Evolutionary conservation across 2,797 vertebrate genomes (phyloP), one percentile per base, ranked within the genome.

Genomic region (Atherinosoma microstoma): DNA sequence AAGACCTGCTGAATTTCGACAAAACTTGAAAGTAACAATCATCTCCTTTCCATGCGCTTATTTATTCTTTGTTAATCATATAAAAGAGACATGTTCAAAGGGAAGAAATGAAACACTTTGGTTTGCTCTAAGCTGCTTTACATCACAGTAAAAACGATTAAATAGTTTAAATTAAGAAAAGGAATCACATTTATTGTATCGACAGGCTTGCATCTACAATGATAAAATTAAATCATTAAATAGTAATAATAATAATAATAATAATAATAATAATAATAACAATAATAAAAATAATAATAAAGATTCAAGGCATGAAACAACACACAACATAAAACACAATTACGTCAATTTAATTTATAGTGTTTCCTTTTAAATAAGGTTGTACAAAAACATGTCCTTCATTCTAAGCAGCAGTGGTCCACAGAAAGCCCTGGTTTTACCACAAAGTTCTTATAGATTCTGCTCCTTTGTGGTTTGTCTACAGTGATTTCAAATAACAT

Each of bases 291-390:
- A 76, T 29, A 32, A 56, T 82, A 58, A 78, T 12, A 36, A 82
- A 86, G 79, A 83, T 87, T 85, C 69, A 72, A 87, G 82, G 82
- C 84, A 89, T 80, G 83, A 85, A 87, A 85, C 60, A 80, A 83
- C 63, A 90, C 47, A 85, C 40, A 85, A 82, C 67, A 78, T 32
- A 77, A 93, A 91, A 92, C 87, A 91, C 56, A 84, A 30, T 62
- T 66, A 77, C 70, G 30, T n/a, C 27, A 20, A 58, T 68, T 82
- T 80, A 80, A 83, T 85, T 83, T 30, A 83, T 51, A 5, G 53
- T 10, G 7, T 72, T 32, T 64, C 42, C 53, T 51, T 80, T 80
- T 75, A 83, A 86, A 84, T 73, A 76, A 30, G 6, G 35, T 4
- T 64, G 6, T 63, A 53, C 45, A 79, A 68, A 1, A 53, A 79